A percentile compares a stretch with the other conserved stretches of the same genome.
phyloP scores from a whole-genome alignment of 2,797 vertebrate genomes.

The Heteromormyrus szaboi region DNA sequence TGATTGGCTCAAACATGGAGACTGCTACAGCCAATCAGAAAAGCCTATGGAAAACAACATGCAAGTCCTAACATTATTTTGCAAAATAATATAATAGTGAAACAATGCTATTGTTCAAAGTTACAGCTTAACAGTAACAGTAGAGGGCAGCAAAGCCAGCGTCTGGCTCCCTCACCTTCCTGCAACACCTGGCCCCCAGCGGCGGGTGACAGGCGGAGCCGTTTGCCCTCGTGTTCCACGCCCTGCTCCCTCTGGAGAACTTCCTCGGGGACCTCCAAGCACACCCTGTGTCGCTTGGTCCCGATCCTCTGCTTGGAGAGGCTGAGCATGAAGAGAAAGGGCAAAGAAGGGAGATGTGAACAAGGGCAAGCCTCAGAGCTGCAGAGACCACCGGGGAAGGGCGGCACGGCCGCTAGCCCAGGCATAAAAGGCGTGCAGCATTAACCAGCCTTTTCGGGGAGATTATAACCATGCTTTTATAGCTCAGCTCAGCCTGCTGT shows the following conservation, averaged over 20 bases:
- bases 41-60: neutral
- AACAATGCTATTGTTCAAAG: neutral
- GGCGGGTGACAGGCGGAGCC: slow-evolving; percentile 52
- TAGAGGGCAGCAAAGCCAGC: slow-evolving; percentile 27
- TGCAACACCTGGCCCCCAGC: slow-evolving; percentile 40
- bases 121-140: neutral
- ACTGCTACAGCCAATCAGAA: neutral
- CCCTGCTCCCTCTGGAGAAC: slow-evolving; percentile 76
- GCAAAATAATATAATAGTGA: neutral
- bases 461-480: neutral
- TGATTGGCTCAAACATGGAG: neutral
- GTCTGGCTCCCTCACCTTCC: slow-evolving; percentile 52
- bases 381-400: neutral
- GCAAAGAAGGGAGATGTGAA: neutral
- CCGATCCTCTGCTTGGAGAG: slow-evolving; percentile 85
- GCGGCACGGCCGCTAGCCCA: neutral
- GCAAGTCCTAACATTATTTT: neutral
- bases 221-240: slow-evolving; percentile 53
- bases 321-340: slow-evolving; percentile 40
- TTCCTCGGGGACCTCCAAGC: slow-evolving; percentile 84
- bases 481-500: neutral
- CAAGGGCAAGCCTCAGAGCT: neutral
- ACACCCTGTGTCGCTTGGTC: slow-evolving; percentile 89
- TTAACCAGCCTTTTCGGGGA: neutral
- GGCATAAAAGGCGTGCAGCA: neutral